Base-by-base conservation (phyloP, 2,797 vertebrate species). In the Chloroceryle inda region DNA sequence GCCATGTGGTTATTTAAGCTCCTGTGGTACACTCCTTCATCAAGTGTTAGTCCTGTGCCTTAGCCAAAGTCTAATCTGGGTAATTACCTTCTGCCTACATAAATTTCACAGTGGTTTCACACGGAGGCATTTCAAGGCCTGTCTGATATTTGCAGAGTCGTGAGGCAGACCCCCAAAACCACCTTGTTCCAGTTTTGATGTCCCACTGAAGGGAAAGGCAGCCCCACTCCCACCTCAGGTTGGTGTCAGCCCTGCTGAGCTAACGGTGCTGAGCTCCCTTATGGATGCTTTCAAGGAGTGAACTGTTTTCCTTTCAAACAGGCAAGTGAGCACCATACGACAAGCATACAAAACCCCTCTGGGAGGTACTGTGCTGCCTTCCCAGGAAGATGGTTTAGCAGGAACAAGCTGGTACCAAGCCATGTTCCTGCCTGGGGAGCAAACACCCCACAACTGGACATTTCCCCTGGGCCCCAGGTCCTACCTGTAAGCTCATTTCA, bases 111-210 rank as follows among this genome's bases (percentile, higher is more conserved):
- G 55, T 0, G 2, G 38, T 77, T 92, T 89, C 67, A 38, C 62
- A 63, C 77, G 92, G 83, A 95, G 49, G 10, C 37, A 16, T 80
- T 94, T 96, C 73, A 59, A 92, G 50, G 37, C 69, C 16, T 35
- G 20, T 23, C 18, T 84, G 31, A 38, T 83, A 3, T 67, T 85
- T 56, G 33, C 58, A 79, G 83, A 85, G 44, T 16, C 3, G 4
- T 0, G 1, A 63, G 68, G 17, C 38, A 74, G 50, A 74, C 35
- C 21, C 42, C 10, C 44, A 1, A 26, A 35, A 88, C 10, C 73
- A 49, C 18, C 7, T 86, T 16, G 35, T 69, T 59, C 76, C 53
- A 5, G 62, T 50, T 56, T 44, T 68, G 72, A 17, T 71, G 53
- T 5, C 21, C 17, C 0, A 0, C 47, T 79, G 81, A 62, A 74